These are phyloP conservation scores for Brachyhypopomus occidentalis DNA, from an alignment of 2,113 vertebrate genomes.

Conservation along the genomic window DNA sequence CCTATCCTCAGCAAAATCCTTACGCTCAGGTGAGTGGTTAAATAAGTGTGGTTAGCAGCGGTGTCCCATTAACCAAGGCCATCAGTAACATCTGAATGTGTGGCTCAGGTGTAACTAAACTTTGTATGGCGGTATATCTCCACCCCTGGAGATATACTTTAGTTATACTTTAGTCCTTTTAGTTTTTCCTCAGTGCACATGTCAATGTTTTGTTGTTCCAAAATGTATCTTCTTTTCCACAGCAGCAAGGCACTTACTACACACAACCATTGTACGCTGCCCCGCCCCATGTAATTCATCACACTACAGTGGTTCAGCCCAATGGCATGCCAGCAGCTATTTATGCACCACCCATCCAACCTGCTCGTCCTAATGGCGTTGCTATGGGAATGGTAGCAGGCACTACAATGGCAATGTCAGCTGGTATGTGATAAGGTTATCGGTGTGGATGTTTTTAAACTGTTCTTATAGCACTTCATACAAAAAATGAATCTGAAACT, in stretches of 20 bases:
- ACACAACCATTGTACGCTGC: conserved; percentile 97
- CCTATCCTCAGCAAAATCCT: conserved; percentile 94
- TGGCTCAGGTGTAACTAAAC: too few species aligned
- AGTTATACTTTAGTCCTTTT: too few species aligned
- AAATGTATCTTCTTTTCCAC: conserved; percentile 58
- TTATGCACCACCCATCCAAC: conserved; percentile 86
- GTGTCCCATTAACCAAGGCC: too few species aligned
- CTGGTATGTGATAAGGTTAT: conserved; percentile 75
- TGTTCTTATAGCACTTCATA: too few species aligned
- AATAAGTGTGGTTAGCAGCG: background rate
- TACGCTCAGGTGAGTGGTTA: conserved; percentile 86
- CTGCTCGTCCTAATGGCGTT: conserved; percentile 83
- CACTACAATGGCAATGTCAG: conserved; percentile 99
- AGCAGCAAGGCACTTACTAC: conserved; percentile 94
- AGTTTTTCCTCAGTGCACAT: background rate
- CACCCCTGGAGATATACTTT: background rate
- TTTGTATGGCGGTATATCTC: too few species aligned
- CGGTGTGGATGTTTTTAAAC: too few species aligned
- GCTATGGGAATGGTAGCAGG: conserved; percentile 98
- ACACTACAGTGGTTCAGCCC: conserved; percentile 98
- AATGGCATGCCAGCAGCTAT: conserved; percentile 96
- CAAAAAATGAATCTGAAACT: background rate
- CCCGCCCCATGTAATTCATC: conserved; percentile 97
- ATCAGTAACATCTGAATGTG: too few species aligned
- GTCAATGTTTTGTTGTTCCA: background rate